phyloP scores from a whole-genome alignment of 2,113 vertebrate genomes.

The Clinocottus analis region DNA sequence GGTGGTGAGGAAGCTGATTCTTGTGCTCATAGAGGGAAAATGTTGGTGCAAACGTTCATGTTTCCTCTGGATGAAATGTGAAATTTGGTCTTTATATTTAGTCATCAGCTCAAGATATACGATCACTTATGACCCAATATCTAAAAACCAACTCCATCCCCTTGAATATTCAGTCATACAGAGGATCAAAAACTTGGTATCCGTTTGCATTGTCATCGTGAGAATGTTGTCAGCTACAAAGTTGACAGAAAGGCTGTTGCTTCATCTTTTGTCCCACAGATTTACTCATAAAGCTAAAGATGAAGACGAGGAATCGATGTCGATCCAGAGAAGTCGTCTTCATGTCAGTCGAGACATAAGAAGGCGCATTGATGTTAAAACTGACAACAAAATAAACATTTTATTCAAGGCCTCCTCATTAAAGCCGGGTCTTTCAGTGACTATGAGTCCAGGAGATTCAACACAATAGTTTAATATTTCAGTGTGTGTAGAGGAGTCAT shows the following conservation, averaged over 20 bases:
- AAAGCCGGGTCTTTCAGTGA: background rate
- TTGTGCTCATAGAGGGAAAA: background rate
- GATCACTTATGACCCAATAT: too few relatives aligned
- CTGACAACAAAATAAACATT: background rate
- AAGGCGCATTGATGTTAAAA: background rate
- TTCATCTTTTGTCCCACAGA: background rate
- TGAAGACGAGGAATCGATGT: background rate
- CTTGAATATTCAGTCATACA: too few relatives aligned
- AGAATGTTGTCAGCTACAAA: background rate
- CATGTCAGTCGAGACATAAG: background rate
- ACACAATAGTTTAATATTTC: too few relatives aligned
- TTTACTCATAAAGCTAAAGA: background rate
- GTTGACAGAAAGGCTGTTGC: background rate
- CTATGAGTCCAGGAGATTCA: background rate
- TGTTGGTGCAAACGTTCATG: background rate
- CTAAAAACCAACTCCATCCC: background rate
- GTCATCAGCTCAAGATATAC: background rate
- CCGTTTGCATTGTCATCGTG: too few relatives aligned
- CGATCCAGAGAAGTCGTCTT: background rate
- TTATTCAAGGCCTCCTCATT: background rate
- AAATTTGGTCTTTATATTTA: too few relatives aligned
- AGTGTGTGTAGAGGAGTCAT: background rate
- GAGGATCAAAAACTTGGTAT: background rate
- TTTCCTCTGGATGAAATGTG: background rate
- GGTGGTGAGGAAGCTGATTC: background rate